A percentile compares a stretch with the other conserved stretches of the same genome.
Evolutionary conservation across 1,140 invertebrate genomes (phyloP).

Genomic region (Dryas iulia): DNA sequence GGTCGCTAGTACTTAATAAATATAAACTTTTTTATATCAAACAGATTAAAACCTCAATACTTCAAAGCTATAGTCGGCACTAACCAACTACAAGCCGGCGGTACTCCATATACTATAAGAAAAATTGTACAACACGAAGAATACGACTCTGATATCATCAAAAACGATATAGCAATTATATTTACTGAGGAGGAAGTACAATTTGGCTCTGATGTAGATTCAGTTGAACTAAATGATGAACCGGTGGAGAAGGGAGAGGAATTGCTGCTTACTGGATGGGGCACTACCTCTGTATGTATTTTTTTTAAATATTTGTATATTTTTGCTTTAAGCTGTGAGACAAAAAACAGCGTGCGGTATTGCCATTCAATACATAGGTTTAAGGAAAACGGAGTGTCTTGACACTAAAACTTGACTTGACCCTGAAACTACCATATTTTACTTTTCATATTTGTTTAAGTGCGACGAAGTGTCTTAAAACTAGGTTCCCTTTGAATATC

Average conservation of each 20-base stretch:
- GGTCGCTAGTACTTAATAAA: too few species aligned
- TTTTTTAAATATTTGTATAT: neutral
- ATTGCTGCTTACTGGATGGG: conserved; percentile 70
- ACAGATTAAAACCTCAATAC: conserved; percentile 62
- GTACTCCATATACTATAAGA: conserved; percentile 54
- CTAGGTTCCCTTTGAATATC: too few species aligned
- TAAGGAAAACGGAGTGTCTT: too few species aligned
- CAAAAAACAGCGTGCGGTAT: too few species aligned
- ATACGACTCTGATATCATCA: conserved; percentile 59
- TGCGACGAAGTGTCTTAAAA: too few species aligned
- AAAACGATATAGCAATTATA: conserved; percentile 71
- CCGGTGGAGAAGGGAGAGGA: conserved; percentile 60
- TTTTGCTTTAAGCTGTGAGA: neutral
- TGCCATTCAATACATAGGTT: too few species aligned
- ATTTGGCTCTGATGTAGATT: conserved; percentile 69
- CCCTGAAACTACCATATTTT: too few species aligned
- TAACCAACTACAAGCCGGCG: conserved; percentile 62
- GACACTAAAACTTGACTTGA: too few species aligned
- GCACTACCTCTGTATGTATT: conserved; percentile 64
- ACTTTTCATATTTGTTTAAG: too few species aligned
- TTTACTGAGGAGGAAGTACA: conserved; percentile 64
- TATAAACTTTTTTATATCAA: neutral
- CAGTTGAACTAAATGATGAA: conserved; percentile 64
- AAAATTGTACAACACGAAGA: conserved; percentile 64
- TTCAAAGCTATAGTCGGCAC: conserved; percentile 71